phyloP scores from a whole-genome alignment of 30 jellyfish, hydroid and myxozoan genomes.

The Aurelia sp. region DNA sequence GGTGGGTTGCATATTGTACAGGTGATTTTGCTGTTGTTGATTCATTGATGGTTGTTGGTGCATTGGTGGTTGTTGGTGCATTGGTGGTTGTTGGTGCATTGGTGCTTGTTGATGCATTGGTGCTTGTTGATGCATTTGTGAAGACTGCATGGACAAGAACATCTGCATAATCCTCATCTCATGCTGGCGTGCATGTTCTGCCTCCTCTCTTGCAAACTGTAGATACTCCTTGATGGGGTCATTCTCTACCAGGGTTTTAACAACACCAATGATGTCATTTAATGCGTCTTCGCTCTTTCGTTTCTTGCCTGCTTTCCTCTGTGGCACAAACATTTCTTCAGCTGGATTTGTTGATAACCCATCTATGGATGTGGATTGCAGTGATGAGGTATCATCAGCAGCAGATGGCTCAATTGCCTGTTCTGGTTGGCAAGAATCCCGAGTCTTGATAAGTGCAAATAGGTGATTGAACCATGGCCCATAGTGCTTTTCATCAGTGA shows the following conservation, averaged over 20 bases:
- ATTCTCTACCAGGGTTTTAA: slow-evolving; percentile 22
- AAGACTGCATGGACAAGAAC: slow-evolving; percentile 13
- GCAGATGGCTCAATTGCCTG: slow-evolving; percentile 52
- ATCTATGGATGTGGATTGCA: no score
- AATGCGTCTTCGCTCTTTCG: no score
- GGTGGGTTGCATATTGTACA: not conserved
- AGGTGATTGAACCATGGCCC: slow-evolving; percentile 59
- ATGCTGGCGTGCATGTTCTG: slow-evolving; percentile 42
- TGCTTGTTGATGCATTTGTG: not conserved
- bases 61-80: no score
- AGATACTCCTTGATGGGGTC: slow-evolving; percentile 30
- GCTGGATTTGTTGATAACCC: no score
- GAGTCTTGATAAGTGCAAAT: slow-evolving; percentile 34
- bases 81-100: not conserved
- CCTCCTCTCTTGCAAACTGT: slow-evolving; percentile 50
- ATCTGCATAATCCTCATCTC: slow-evolving; percentile 43
- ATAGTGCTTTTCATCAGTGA: slow-evolving; percentile 40
- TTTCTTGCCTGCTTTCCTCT: no score
- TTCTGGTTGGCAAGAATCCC: slow-evolving; percentile 55
- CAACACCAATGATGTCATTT: not conserved
- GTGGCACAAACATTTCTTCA: no score
- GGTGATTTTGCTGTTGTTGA: no score
- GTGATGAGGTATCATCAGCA: no score
- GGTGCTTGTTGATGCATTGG: not conserved
- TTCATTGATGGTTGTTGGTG: no score